Evolutionary conservation across 2,797 vertebrate genomes (phyloP).

Genomic region (Argentina silus): DNA sequence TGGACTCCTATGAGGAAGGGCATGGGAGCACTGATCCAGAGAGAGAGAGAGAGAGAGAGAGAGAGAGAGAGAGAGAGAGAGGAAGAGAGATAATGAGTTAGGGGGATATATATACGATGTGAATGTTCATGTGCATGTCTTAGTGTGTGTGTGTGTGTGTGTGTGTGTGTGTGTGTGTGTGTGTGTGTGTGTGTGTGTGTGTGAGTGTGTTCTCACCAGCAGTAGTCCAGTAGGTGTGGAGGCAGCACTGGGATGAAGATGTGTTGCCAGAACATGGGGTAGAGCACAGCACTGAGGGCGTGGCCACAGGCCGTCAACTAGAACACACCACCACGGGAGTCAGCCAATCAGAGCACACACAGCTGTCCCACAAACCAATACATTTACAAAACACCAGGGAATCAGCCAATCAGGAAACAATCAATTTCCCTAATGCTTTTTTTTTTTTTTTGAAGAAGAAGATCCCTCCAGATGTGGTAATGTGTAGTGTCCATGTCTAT

Average conservation of each 20-base stretch:
- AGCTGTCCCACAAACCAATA: background rate
- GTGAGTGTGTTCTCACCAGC: slow-evolving; percentile 57
- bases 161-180: background rate
- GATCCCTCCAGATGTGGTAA: slow-evolving; percentile 88
- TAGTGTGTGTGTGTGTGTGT: background rate
- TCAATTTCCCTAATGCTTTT: no score
- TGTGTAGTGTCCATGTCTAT: background rate
- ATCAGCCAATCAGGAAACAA: background rate
- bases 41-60: background rate
- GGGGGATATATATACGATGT: background rate
- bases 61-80: background rate
- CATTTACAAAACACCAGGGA: no score
- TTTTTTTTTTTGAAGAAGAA: no score
- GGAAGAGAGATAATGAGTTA: slow-evolving; percentile 9
- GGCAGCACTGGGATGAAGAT: slow-evolving; percentile 92
- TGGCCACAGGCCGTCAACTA: slow-evolving; percentile 84
- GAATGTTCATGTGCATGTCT: slow-evolving; percentile 14
- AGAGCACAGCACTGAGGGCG: slow-evolving; percentile 82
- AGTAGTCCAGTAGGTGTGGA: slow-evolving; percentile 89
- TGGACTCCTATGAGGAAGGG: slow-evolving; percentile 94
- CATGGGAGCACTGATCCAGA: slow-evolving; percentile 85
- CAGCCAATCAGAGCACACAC: background rate
- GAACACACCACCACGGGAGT: no score
- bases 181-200: background rate
- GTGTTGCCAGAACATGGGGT: slow-evolving; percentile 94